Conservation (phyloP, 1,140 invertebrate genomes). For the Aphelenchoides fujianensis region DNA sequence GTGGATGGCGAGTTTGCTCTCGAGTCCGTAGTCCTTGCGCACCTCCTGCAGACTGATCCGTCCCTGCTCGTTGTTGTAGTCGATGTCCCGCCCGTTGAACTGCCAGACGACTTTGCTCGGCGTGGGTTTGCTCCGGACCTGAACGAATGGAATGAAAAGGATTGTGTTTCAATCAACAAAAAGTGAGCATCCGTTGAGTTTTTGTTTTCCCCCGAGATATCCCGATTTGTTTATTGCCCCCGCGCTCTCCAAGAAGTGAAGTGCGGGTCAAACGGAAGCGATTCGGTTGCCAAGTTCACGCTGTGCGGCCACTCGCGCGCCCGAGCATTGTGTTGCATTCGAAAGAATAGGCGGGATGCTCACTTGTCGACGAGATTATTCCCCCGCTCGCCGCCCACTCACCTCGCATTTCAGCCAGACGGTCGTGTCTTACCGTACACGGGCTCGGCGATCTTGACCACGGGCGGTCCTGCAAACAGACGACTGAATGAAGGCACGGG, state of each 20-base stretch:
- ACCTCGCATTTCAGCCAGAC: conserved; percentile 10
- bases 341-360: neutral
- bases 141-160: conserved; percentile 11
- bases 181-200: neutral
- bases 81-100: conserved; percentile 7
- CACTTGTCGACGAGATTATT: neutral
- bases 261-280: too few species aligned
- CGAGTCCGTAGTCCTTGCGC: conserved; percentile 42
- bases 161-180: neutral
- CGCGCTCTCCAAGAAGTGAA: too few species aligned
- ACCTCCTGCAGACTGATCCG: conserved; percentile 38
- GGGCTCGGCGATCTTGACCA: conserved; percentile 13
- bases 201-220: neutral
- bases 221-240: neutral
- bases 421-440: conserved; percentile 1
- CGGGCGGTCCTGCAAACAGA: conserved; percentile 11
- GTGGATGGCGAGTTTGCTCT: conserved; percentile 38
- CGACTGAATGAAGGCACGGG: neutral
- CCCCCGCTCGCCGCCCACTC: neutral
- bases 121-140: conserved; percentile 24
- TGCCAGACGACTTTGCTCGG: conserved; percentile 21
- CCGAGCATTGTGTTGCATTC: conserved; percentile 23
- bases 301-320: too few species aligned
- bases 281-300: too few species aligned
- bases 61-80: conserved; percentile 25